Conservation (phyloP, 2,888 invertebrate species). For the Acrobasis suavella region DNA sequence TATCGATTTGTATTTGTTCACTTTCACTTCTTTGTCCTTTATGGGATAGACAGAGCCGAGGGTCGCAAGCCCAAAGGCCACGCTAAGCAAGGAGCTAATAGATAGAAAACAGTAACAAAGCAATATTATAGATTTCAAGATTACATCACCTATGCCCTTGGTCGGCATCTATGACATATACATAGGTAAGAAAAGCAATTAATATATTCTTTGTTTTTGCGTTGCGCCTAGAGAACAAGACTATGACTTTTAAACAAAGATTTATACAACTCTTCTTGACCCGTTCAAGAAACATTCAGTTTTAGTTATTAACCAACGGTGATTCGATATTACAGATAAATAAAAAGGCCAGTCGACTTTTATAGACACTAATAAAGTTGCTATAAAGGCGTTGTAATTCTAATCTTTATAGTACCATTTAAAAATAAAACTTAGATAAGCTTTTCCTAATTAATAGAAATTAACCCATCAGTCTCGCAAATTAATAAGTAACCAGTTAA, state of each 20-base stretch:
- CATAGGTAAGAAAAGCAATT: too few species aligned
- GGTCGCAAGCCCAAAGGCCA: too few species aligned
- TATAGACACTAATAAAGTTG: conserved; percentile 32
- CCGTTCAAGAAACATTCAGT: conserved; percentile 6
- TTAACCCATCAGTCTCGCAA: conserved; percentile 13
- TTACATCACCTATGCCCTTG: too few species aligned
- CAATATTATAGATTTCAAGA: too few species aligned
- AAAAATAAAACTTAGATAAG: conserved; percentile 10
- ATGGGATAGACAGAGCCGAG: too few species aligned
- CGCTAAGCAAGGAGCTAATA: too few species aligned
- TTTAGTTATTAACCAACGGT: conserved; percentile 13
- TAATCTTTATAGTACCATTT: conserved; percentile 14
- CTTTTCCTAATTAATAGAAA: conserved; percentile 21
- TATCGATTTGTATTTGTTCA: neutral
- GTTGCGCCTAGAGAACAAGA: neutral
- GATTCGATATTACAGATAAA: conserved; percentile 17
- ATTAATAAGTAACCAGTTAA: conserved; percentile 13
- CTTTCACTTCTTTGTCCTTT: neutral
- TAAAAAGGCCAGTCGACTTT: conserved; percentile 23
- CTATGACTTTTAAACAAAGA: conserved; percentile 1
- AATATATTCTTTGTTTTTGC: too few species aligned
- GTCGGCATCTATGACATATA: too few species aligned
- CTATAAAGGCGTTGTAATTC: conserved; percentile 20
- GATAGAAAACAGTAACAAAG: too few species aligned
- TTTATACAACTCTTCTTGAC: neutral